Base-by-base conservation (phyloP, 2,113 vertebrate species). In the Syrrhaptes paradoxus region DNA sequence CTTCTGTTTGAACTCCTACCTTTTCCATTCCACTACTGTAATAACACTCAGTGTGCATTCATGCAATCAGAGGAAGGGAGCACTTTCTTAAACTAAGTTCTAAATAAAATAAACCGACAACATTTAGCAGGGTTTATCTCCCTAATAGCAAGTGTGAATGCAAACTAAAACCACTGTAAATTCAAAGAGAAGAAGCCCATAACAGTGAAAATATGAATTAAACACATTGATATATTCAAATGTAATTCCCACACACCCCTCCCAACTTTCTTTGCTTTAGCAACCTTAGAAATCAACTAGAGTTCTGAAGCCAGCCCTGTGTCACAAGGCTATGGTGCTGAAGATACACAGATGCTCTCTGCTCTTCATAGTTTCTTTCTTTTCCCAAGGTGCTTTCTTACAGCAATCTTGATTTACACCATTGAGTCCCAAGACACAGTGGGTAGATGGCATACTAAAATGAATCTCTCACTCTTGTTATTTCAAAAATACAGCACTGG, bases 221-320 rank as follows among this genome's bases (percentile, higher is more conserved):
- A 89, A 89, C 10, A 41, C 13, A 7, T 2, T 2, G 34, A 46
- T 36, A 43, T 17, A 45, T 20, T 48, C 10, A 83, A 75, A 43
- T 2, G 2, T 5, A 86, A 78, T 48, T 61, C 8, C 28, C 18
- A 29, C 4, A 5, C 18, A 29, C 4, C 5, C 5, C 1, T 18
- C 24, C 18, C 19, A 74, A 18, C 17, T 38, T 58, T 8, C 46
- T 76, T 63, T 88, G n/a, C 46, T 91, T 85, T 65, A 83, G 63
- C 41, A 66, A 29, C 8, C 31, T 61, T 8, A 82, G 38, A 90
- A 87, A 72, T 19, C 68, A 81, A 1, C 29, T 21, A 6, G 3
- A 41, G 26, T 29, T 79, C 52, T 68, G 77, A 36, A 84, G 73
- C 46, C 66, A 89, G 38, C 20, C 13, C 48, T 10, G 9, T 6